Base-by-base conservation (phyloP, 2,113 vertebrate species). In the Illadopsis cleaveri region DNA sequence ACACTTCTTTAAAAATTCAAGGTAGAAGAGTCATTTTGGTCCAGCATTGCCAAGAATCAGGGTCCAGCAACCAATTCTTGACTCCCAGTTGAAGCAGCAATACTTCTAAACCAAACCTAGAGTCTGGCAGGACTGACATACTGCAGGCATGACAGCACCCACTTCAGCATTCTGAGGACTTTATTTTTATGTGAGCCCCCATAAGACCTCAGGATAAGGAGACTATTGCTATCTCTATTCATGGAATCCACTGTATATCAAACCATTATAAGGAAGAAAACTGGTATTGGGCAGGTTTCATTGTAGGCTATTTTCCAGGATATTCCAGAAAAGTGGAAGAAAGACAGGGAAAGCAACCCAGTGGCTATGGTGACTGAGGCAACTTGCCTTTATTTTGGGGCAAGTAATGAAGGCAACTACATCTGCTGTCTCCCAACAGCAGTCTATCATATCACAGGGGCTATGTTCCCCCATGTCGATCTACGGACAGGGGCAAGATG, bases 361-460 rank as follows among this genome's bases (percentile, higher is more conserved):
- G 42, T 21, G 30, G 25, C 20, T 62, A 10, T 2, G 2, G 53
- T 64, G 44, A 82, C 56, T 51, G 31, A 68, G 24, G 75, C 0
- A 4, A 53, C 0, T 0, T 33, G 64, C 15, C 20, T 50, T 23
- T 38, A 27, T 44, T 38, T 38, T 58, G 40, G 23, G 53, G 17
- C 44, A 60, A 82, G 42, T 23, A 75, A 50, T 1, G 11, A 40
- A 86, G 37, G 40, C 3, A 61, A 44, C 20, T 45, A 47, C 21
- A 78, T 20, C 64, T 82, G 14, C 33, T 86, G 44, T 33, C 30
- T 80, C 17, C n/a, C 50, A 35, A 24, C 20, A 61, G 37, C 28
- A 86, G 24, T 6, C 30, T 11, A 17, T 12, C 25, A 44, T 10
- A 11, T 16, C 31, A 31, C 31, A 42, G 56, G 38, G 10, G 14